A percentile compares a stretch with the other conserved stretches of the same genome.
These are phyloP conservation scores for Kuschelorhynchus macadamiae DNA, from an alignment of 2,888 invertebrate genomes.

Conservation along the genomic window DNA sequence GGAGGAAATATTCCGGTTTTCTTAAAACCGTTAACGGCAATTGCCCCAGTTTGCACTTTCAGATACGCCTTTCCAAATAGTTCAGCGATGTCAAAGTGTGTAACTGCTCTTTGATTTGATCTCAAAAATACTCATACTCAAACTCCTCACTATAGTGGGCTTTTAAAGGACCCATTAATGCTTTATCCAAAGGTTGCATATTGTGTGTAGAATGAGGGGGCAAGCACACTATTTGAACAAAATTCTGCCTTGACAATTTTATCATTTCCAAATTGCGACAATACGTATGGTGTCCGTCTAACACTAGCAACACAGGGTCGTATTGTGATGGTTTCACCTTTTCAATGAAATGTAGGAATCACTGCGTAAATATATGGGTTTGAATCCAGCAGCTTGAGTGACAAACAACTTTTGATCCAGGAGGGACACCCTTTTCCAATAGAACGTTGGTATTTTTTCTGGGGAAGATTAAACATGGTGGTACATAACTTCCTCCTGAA, in stretches of 20 bases:
- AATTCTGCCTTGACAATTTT: not conserved
- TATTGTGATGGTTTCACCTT: constrained; percentile 7
- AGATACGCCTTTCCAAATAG: constrained; percentile 10
- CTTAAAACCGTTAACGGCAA: not conserved
- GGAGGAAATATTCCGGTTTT: not conserved
- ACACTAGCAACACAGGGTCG: constrained; percentile 9
- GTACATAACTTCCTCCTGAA: not conserved
- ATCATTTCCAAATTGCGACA: not conserved
- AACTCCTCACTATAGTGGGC: constrained; percentile 49
- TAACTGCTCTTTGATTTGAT: not conserved
- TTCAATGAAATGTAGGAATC: constrained; percentile 7
- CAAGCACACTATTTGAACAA: constrained; percentile 56
- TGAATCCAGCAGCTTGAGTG: not conserved
- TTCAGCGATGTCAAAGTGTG: constrained; percentile 1
- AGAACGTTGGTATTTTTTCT: constrained; percentile 8
- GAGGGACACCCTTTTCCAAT: constrained; percentile 7
- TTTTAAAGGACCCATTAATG: constrained; percentile 57
- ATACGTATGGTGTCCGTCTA: constrained; percentile 5
- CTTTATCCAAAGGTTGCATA: constrained; percentile 56
- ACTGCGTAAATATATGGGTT: constrained; percentile 7
- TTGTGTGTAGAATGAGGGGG: constrained; percentile 57
- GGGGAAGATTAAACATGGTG: not conserved
- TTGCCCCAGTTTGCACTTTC: not conserved
- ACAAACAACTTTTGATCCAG: not conserved
- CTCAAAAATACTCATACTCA: constrained; percentile 29